Evolutionary conservation across 2,797 vertebrate genomes (phyloP).

Genomic region (Yasuhikotakia modesta): DNA sequence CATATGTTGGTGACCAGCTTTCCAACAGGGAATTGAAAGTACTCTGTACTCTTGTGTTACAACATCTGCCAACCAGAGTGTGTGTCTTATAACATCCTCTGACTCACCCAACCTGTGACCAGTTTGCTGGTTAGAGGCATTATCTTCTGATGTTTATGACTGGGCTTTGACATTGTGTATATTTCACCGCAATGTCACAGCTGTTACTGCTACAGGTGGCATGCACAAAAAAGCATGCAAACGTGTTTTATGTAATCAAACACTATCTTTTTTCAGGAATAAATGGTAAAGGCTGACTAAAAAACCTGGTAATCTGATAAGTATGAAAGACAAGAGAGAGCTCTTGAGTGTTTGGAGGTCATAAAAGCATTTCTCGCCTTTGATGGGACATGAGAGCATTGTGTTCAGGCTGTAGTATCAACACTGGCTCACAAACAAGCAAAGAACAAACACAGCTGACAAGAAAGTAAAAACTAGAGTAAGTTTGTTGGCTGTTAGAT

Average conservation of each 20-base stretch:
- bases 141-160: slow-evolving; percentile 35
- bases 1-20: slow-evolving; percentile 3
- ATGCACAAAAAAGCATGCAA: slow-evolving; percentile 17
- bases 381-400: slow-evolving; percentile 38
- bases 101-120: slow-evolving; percentile 53
- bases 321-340: slow-evolving; percentile 35
- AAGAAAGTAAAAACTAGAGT: slow-evolving; percentile 26
- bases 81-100: slow-evolving; percentile 55
- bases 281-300: slow-evolving; percentile 21
- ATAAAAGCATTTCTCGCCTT: slow-evolving; percentile 40
- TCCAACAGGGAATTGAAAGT: slow-evolving; percentile 27
- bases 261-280: slow-evolving; percentile 19
- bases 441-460: slow-evolving; percentile 24
- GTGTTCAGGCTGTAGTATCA: slow-evolving; percentile 25
- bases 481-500: slow-evolving; percentile 28
- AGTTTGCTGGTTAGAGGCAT: slow-evolving; percentile 27
- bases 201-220: slow-evolving; percentile 27
- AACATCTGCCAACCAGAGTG: slow-evolving; percentile 57
- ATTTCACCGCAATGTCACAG: slow-evolving; percentile 38
- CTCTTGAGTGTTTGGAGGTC: slow-evolving; percentile 16
- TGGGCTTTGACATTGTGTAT: slow-evolving; percentile 32
- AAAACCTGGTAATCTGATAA: slow-evolving; percentile 52
- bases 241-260: slow-evolving; percentile 10
- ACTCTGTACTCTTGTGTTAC: slow-evolving; percentile 35
- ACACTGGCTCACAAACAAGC: slow-evolving; percentile 39